Base-by-base conservation (phyloP, 2,797 vertebrate species). In the Allenopithecus nigroviridis region DNA sequence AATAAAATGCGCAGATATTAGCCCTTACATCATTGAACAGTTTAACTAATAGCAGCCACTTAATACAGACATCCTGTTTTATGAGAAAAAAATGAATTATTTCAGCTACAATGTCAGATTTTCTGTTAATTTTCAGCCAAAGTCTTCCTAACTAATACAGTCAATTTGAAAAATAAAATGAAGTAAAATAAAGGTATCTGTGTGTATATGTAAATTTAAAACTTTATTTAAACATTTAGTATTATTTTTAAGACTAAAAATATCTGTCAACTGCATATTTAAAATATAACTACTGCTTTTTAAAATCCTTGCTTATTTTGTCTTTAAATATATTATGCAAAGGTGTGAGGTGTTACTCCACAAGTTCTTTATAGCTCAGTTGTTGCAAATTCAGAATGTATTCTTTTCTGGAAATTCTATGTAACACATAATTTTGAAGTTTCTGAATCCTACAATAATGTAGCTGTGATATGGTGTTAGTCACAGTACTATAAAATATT, bases 131-230 rank as follows among this genome's bases (percentile, higher is more conserved):
- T 61, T 88, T 6, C 13, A 64, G 30, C 12, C 22, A 64, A 83
- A 30, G 8, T 1, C 14, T 92, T 87, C 79, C 22, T n/a, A 50
- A 53, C 4, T 55, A 88, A 43, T 83, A 83, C 48, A 72, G 7
- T 43, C 70, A 94, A 17, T 86, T n/a, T 46, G n/a, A 89, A 96
- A 95, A 59, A 46, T 75, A 80, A 92, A 93, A 90, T 26, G 50
- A 91, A 41, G 19, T 68, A 74, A 24, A 24, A 90, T n/a, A 64
- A 57, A 74, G 1, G 8, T 36, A 7, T 26, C 30, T 64, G 46
- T 74, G n/a, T 36, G 50, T 85, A 46, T 24, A n/a, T 39, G 43
- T 50, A 28, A 64, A 80, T 81, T 81, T 74, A 86, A 89, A 84
- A 75, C 30, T 92, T 79, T 84, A 95, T 92, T 83, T 61, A 95